Conservation (phyloP, 2,888 invertebrate species). For the Phortica okadai region DNA sequence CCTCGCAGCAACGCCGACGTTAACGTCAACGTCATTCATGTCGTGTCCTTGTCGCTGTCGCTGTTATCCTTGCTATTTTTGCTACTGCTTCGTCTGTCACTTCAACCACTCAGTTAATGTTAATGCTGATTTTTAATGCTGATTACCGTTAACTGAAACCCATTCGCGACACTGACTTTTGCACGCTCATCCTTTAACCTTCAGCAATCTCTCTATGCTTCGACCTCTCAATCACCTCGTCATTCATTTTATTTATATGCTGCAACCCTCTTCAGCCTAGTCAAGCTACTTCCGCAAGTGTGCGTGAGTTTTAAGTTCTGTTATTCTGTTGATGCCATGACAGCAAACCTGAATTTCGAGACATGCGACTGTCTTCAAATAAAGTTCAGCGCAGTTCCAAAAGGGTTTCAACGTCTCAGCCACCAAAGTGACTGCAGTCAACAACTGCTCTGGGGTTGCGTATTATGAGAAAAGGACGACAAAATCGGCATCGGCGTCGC, state of each 20-base stretch:
- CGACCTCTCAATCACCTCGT: not conserved
- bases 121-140: conserved; percentile 57
- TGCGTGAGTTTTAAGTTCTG: conserved; percentile 52
- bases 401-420: not conserved
- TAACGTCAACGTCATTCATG: conserved; percentile 22
- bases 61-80: conserved; percentile 7
- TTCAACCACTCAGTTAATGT: not conserved
- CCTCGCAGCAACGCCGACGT: conserved; percentile 8
- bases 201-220: not conserved
- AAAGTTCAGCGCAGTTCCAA: conserved; percentile 21
- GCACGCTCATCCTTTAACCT: not conserved
- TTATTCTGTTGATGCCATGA: conserved; percentile 10
- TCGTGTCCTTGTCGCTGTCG: conserved; percentile 20
- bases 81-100: not conserved
- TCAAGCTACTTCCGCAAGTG: conserved; percentile 48
- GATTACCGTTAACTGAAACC: conserved; percentile 48
- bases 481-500: not conserved
- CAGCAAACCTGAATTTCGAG: conserved; percentile 32
- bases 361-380: not conserved
- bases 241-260: not conserved
- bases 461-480: conserved; percentile 13
- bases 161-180: conserved; percentile 12
- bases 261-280: not conserved
- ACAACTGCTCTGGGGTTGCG: not conserved
- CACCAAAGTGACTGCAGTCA: too few relatives aligned